phyloP scores from a whole-genome alignment of 2,888 invertebrate genomes.

The Ypsolopha sequella region DNA sequence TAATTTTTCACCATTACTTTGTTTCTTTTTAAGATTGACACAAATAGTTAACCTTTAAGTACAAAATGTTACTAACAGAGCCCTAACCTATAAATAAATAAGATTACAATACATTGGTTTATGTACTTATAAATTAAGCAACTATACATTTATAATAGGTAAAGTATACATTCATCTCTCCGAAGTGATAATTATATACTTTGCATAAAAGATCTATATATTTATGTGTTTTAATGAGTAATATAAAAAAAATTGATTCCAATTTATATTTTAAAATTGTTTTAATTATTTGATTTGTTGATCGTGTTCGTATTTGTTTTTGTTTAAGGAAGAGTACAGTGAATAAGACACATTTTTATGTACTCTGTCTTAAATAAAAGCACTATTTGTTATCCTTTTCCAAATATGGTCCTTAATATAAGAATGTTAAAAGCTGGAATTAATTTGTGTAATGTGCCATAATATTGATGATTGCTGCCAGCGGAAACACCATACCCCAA shows the following conservation, averaged over 20 bases:
- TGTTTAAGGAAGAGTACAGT: conserved; percentile 2
- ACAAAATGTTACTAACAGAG: conserved; percentile 56
- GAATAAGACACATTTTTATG: conserved; percentile 20
- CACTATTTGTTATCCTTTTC: conserved; percentile 17
- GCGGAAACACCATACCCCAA: conserved; percentile 56
- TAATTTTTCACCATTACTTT: no score
- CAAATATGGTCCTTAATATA: conserved; percentile 62
- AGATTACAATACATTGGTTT: conserved; percentile 42
- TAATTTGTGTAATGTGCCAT: conserved; percentile 57
- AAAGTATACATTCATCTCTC: background rate
- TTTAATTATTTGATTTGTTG: background rate
- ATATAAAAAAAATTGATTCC: background rate
- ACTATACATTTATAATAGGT: conserved; percentile 12
- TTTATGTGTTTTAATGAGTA: background rate
- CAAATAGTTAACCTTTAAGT: conserved; percentile 44
- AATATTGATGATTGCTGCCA: conserved; percentile 48
- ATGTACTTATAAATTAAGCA: conserved; percentile 51
- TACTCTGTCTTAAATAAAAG: conserved; percentile 12
- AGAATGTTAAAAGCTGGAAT: conserved; percentile 43
- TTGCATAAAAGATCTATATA: background rate
- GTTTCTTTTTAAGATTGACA: conserved; percentile 25
- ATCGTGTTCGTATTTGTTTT: background rate
- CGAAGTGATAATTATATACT: background rate
- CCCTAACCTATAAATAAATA: conserved; percentile 24
- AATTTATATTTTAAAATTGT: background rate